A percentile compares a stretch with the other conserved stretches of the same genome.
These are phyloP conservation scores for Strongylocentrotus purpuratus DNA, from an alignment of 35 echinoderm and acorn worm genomes.

Conservation along the genomic window DNA sequence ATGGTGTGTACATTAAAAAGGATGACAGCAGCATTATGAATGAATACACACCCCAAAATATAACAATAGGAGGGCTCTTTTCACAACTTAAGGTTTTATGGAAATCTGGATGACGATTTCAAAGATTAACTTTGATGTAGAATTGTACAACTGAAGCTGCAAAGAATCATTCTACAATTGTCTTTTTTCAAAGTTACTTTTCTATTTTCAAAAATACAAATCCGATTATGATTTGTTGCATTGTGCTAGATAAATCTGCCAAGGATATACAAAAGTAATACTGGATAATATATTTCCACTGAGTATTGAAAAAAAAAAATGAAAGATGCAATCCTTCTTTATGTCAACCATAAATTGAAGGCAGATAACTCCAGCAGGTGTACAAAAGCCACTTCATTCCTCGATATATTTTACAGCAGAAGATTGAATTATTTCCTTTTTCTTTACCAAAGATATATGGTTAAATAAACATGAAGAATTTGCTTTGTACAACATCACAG, in stretches of 20 bases:
- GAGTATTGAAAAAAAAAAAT: background rate
- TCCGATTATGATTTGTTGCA: background rate
- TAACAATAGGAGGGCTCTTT: background rate
- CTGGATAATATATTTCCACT: background rate
- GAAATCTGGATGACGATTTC: background rate
- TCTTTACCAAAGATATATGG: background rate
- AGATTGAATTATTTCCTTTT: background rate
- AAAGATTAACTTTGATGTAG: background rate
- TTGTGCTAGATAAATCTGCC: background rate
- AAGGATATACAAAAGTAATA: background rate
- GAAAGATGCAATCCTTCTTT: background rate
- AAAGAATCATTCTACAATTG: background rate
- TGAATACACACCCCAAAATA: background rate
- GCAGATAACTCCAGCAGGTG: background rate
- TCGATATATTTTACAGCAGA: background rate
- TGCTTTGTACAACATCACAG: background rate
- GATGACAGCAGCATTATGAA: background rate
- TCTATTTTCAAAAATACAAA: background rate
- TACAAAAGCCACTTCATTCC: background rate
- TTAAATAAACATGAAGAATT: background rate
- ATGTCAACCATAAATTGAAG: background rate
- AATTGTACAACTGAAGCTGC: background rate
- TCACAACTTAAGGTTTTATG: background rate
- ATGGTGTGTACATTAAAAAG: background rate
- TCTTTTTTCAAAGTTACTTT: background rate